phyloP scores from a whole-genome alignment of 1,140 invertebrate genomes.

The Procambarus clarkii region DNA sequence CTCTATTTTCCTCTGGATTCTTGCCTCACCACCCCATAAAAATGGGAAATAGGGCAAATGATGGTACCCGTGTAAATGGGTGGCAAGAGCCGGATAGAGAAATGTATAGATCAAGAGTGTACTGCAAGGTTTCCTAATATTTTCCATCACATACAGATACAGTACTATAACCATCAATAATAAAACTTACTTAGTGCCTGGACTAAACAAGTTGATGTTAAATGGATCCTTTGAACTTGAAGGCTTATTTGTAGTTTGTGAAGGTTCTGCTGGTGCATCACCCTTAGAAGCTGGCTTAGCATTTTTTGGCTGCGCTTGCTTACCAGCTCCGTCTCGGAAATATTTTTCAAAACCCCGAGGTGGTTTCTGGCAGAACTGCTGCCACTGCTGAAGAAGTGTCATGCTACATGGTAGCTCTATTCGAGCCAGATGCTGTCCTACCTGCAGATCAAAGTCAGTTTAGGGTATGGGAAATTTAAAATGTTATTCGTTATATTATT shows the following conservation, averaged over 20 bases:
- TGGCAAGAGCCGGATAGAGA: too few relatives aligned
- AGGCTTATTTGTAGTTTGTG: neutral
- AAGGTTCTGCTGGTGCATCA: neutral
- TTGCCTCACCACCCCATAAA: too few relatives aligned
- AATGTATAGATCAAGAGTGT: too few relatives aligned
- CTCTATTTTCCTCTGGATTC: too few relatives aligned
- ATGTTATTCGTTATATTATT: too few relatives aligned
- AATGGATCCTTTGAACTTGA: conserved; percentile 52
- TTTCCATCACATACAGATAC: neutral
- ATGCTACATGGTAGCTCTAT: conserved; percentile 21
- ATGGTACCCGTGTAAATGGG: too few relatives aligned
- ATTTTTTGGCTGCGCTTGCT: neutral
- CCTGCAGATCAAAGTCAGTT: neutral
- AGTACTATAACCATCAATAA: neutral
- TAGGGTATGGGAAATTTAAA: too few relatives aligned
- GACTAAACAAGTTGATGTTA: conserved; percentile 53
- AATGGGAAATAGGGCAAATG: too few relatives aligned
- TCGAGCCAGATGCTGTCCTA: conserved; percentile 38
- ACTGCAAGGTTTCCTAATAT: too few relatives aligned
- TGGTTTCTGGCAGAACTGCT: conserved; percentile 54
- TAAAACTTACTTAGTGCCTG: conserved; percentile 54
- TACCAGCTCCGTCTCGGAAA: conserved; percentile 42
- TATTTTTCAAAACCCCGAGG: conserved; percentile 68
- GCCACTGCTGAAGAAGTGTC: conserved; percentile 45
- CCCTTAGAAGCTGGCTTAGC: conserved; percentile 2